Evolutionary conservation across 1,140 invertebrate species (phyloP).

Genomic region (Drosophila sucinea): DNA sequence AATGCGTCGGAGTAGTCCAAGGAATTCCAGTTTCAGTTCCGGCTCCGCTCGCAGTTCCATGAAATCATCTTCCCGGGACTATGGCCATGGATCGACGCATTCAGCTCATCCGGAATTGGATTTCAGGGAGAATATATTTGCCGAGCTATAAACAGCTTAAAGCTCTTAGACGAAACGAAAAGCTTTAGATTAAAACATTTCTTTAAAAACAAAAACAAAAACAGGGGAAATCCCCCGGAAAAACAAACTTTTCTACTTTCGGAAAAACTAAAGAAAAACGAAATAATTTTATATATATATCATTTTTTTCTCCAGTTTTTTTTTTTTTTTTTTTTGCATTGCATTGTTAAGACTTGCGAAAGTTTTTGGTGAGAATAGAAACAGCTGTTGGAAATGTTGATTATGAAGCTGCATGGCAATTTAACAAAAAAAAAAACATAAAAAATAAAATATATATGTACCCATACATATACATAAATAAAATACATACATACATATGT

Average conservation of each 20-base stretch:
- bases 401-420: slow-evolving; percentile 2
- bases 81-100: slow-evolving; percentile 68
- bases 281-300: neutral
- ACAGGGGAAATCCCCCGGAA: neutral
- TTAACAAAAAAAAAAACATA: slow-evolving; percentile 16
- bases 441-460: neutral
- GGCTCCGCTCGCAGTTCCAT: slow-evolving; percentile 76
- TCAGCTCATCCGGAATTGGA: slow-evolving; percentile 80
- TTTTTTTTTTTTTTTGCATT: slow-evolving; percentile 2
- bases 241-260: slow-evolving; percentile 14
- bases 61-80: slow-evolving; percentile 74
- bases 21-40: slow-evolving; percentile 71
- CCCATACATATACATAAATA: neutral
- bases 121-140: slow-evolving; percentile 81
- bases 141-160: slow-evolving; percentile 63
- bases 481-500: neutral
- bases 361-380: slow-evolving; percentile 10
- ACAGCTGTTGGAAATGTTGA: neutral
- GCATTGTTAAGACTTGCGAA: slow-evolving; percentile 19
- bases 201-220: neutral
- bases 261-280: neutral
- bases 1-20: slow-evolving; percentile 74
- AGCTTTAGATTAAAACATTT: slow-evolving; percentile 41
- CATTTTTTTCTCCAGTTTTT: no score
- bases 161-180: slow-evolving; percentile 38